Evolutionary conservation across 2,113 vertebrate genomes (phyloP), one percentile per base, ranked within the genome.

Genomic region (Strix aluco): DNA sequence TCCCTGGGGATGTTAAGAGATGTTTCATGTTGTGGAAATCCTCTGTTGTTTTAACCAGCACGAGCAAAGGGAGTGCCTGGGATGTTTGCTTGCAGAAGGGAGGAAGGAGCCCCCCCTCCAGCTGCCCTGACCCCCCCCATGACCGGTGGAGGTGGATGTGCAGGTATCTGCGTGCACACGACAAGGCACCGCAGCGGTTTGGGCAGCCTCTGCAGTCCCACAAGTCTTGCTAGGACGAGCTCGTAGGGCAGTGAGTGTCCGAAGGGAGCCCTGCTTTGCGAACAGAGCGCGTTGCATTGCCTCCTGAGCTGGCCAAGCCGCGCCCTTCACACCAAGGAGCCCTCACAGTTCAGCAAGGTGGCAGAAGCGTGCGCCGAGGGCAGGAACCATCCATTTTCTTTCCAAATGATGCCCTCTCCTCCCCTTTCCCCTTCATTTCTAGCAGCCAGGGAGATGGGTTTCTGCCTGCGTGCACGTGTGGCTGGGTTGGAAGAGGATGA

Each of bases 341-440:
- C 46, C 74, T 38, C 2, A 1, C 0, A 0, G 1, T 19, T 49
- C 70, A 61, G 20, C 5, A 5, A 8, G 66, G 61, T 27, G 20
- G 44, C 40, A 47, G 42, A 42, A 38, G 26, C 8, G 0, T 8
- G 15, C 10, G 52, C 52, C 4, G 15, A 65, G 47, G 66, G 72
- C 52, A 71, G 34, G 47, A 17, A 78, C 10, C 1, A 2, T 65
- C 82, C 6, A 3, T 70, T 86, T 91, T 18, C 59, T 32, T 27
- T 27, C 27, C 26, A 15, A 26, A 10, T 16, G 7, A 7, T 51
- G 75, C 25, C 26, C 26, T 52, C 16, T 38, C 61, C 23, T 29
- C 57, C 67, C 20, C 22, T n/a, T 40, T 67, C 23, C 27, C 19
- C 9, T 58, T n/a, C 7, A 1, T 54, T 87, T 63, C 49, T 11